Conservation (phyloP, 2,888 invertebrate species). For the Protonemura montana region DNA sequence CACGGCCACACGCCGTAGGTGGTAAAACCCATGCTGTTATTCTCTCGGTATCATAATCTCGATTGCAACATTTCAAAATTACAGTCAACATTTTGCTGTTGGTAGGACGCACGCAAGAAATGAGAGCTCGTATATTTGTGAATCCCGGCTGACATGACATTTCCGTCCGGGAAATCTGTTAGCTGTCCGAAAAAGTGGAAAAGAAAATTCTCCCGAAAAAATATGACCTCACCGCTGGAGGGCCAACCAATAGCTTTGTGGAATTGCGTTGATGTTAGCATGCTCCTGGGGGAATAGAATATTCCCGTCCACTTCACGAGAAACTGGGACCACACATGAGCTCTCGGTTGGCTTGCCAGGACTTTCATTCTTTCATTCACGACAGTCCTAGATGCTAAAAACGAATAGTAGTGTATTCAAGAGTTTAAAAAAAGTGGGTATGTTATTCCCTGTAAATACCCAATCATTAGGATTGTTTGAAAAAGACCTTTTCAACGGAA, state of each 20-base stretch:
- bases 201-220: background rate
- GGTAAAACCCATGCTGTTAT: too few species aligned
- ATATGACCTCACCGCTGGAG: background rate
- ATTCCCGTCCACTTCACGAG: background rate
- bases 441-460: too few species aligned
- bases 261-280: background rate
- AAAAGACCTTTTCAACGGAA: too few species aligned
- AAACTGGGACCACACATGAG: background rate
- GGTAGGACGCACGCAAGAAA: background rate
- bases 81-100: background rate
- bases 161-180: background rate
- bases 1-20: background rate
- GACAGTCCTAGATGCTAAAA: too few species aligned
- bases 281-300: background rate
- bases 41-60: background rate
- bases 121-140: background rate
- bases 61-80: background rate
- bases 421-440: too few species aligned
- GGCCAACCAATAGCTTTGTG: background rate
- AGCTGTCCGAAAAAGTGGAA: conserved; percentile 2
- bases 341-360: background rate
- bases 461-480: too few species aligned
- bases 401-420: too few species aligned
- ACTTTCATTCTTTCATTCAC: background rate
- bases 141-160: conserved; percentile 2